Evolutionary conservation across 2,113 vertebrate genomes (phyloP).

Genomic region (Cyanoramphus novaezelandiae): DNA sequence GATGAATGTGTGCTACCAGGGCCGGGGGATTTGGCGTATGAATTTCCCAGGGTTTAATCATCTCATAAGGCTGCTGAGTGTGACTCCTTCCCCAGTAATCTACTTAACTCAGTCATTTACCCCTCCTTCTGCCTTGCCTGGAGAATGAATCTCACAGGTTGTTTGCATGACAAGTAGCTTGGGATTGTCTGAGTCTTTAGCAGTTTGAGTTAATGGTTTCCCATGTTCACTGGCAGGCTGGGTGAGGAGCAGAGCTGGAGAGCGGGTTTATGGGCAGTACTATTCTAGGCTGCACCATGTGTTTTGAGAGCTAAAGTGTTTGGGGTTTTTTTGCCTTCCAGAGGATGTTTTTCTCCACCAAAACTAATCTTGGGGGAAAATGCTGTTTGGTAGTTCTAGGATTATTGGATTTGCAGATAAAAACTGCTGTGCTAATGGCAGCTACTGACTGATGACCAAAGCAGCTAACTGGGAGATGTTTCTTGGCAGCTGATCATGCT

Average conservation of each 20-base stretch:
- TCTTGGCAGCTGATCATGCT: conserved; percentile 3
- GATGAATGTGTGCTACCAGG: conserved; percentile 60
- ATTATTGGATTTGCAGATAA: conserved; percentile 40
- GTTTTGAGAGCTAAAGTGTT: conserved; percentile 55
- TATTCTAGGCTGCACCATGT: neutral
- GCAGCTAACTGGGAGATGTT: conserved; percentile 1
- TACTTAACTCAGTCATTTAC: conserved; percentile 78
- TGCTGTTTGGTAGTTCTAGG: neutral
- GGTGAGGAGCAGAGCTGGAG: conserved; percentile 54
- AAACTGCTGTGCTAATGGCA: neutral
- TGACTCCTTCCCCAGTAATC: conserved; percentile 82
- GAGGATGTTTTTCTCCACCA: conserved; percentile 33
- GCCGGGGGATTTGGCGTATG: conserved; percentile 68
- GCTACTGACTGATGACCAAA: neutral
- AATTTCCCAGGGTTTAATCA: conserved; percentile 83
- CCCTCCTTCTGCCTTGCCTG: conserved; percentile 63
- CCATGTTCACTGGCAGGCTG: conserved; percentile 67
- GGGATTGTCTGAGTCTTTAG: conserved; percentile 65
- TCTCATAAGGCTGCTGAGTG: conserved; percentile 77
- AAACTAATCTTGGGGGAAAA: neutral
- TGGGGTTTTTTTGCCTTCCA: neutral
- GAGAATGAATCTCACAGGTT: conserved; percentile 78
- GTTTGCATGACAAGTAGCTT: conserved; percentile 82
- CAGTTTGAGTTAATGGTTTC: conserved; percentile 69
- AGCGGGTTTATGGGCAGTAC: conserved; percentile 25